These are phyloP conservation scores for Azemiops feae DNA, from an alignment of 2,113 vertebrate genomes.

Conservation along the genomic window DNA sequence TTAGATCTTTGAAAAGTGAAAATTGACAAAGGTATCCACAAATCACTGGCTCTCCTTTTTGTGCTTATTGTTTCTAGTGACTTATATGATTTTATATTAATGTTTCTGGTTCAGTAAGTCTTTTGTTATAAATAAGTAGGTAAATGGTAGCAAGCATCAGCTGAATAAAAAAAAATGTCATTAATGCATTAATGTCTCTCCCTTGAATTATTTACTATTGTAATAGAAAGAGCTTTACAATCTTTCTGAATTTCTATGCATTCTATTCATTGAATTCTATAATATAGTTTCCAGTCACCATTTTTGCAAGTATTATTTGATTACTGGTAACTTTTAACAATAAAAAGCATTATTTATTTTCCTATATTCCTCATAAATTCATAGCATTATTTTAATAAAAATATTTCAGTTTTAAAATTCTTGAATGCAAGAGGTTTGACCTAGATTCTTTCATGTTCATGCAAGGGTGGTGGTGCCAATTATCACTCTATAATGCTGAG, in stretches of 20 bases:
- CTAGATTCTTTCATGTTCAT: background rate
- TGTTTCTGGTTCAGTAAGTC: background rate
- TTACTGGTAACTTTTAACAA: background rate
- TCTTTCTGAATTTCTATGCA: background rate
- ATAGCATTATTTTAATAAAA: background rate
- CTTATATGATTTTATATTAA: background rate
- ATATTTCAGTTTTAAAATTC: background rate
- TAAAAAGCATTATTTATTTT: background rate
- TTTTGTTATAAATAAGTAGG: background rate
- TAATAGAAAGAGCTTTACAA: background rate
- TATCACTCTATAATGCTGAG: background rate
- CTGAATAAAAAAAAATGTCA: background rate
- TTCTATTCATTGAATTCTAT: background rate
- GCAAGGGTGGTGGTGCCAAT: background rate
- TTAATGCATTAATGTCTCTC: background rate
- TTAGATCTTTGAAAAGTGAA: background rate
- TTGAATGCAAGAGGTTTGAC: background rate
- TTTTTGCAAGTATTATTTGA: background rate
- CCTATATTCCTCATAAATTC: background rate
- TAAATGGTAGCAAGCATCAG: constrained; percentile 48
- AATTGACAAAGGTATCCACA: background rate
- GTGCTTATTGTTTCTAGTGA: background rate
- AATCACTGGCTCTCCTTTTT: background rate
- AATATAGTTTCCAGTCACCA: background rate
- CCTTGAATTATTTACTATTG: background rate